Percentiles rank a stretch among this genome's conserved stretches.
phyloP scores from a whole-genome alignment of 2,888 invertebrate species.

The Rhabditoides inermis region DNA sequence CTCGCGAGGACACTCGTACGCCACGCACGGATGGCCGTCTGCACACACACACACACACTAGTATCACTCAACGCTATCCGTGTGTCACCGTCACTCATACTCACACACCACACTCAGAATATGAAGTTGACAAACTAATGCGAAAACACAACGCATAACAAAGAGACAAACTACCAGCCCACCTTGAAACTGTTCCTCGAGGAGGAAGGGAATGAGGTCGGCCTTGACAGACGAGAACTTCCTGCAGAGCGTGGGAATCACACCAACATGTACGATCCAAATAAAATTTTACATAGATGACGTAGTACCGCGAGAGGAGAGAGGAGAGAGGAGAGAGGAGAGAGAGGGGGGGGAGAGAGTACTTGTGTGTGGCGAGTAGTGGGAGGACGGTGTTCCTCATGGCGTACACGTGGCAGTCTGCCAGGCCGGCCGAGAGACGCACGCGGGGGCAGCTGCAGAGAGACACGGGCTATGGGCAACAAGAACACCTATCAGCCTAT shows the following conservation, averaged over 20 bases:
- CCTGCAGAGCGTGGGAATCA: constrained; percentile 16
- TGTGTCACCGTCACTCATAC: no score
- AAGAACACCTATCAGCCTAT: no score
- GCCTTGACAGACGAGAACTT: constrained; percentile 42
- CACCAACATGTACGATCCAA: no score
- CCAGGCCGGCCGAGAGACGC: constrained; percentile 25
- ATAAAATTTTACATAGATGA: no score
- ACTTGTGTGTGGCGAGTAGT: constrained; percentile 6
- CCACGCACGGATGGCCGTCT: no score
- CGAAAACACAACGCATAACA: no score
- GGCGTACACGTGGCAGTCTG: constrained; percentile 46
- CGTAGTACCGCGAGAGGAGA: no score
- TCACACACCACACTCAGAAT: no score
- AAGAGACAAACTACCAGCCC: not conserved
- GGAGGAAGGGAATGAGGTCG: constrained; percentile 38
- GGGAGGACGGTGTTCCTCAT: constrained; percentile 18
- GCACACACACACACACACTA: not conserved
- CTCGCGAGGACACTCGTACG: constrained; percentile 28
- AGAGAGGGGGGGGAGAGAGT: no score
- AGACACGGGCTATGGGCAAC: no score
- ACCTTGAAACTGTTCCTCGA: constrained; percentile 26
- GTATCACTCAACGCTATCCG: not conserved
- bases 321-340: no score
- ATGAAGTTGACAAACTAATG: no score
- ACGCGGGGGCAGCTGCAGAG: constrained; percentile 32